Evolutionary conservation across 2,113 vertebrate species (phyloP).

Genomic region (Epinephelus cyanopodus): DNA sequence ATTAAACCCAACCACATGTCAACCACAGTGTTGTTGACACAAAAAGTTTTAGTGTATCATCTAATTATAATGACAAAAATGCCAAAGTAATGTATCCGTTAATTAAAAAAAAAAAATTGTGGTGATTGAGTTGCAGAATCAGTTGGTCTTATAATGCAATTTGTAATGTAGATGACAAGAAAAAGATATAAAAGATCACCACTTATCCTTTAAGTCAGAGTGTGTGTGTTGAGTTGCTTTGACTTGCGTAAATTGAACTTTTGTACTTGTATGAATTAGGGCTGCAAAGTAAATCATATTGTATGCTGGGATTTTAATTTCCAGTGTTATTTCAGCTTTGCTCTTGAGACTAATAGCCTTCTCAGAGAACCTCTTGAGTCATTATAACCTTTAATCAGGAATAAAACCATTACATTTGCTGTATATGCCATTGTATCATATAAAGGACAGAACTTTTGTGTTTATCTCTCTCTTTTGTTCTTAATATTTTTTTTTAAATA

Average conservation of each 20-base stretch:
- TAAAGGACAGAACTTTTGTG: slow-evolving; percentile 3
- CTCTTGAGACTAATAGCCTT: slow-evolving; percentile 31
- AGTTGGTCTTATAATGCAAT: no score
- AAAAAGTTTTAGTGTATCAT: no score
- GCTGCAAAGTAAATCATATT: neutral
- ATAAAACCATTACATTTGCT: slow-evolving; percentile 34
- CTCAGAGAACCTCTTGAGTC: slow-evolving; percentile 17
- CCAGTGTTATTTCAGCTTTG: slow-evolving; percentile 17
- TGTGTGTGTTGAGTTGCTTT: neutral
- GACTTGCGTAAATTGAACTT: neutral
- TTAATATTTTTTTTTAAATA: neutral
- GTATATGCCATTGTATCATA: neutral
- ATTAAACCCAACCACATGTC: no score
- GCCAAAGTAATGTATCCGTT: no score
- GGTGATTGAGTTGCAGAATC: no score
- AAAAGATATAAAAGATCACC: neutral
- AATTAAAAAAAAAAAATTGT: no score
- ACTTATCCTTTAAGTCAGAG: neutral
- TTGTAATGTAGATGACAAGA: neutral
- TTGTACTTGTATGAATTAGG: neutral
- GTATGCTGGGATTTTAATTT: slow-evolving; percentile 20
- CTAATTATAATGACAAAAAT: no score
- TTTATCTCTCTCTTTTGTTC: slow-evolving; percentile 15
- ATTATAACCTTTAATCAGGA: slow-evolving; percentile 48
- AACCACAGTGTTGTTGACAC: no score